Base-by-base conservation (phyloP, 1,140 invertebrate genomes). In the Charaxes varanes region DNA sequence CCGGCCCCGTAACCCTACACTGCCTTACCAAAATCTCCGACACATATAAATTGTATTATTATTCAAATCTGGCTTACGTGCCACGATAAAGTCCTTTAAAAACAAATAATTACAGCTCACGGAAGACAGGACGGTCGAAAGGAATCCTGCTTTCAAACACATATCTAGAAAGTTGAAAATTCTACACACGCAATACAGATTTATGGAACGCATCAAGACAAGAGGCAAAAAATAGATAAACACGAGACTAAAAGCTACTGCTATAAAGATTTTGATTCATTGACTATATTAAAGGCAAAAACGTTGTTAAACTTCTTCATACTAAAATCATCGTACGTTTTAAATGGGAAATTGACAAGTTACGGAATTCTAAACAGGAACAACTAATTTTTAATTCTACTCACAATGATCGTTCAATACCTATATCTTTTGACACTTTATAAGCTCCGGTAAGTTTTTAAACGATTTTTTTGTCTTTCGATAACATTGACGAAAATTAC, bases 41-140 rank as follows among this genome's bases (percentile, higher is more conserved):
- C 73, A 78, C 78, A 82, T 82, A 82, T 78, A 82, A 82, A 82
- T 82, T 66, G 78, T 72, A 69, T 79, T 76, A 79, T 82, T 82
- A 82, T 82, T 82, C 73, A 82, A 82, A 82, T 79, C 67, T 52
- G 62, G 67, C 69, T 69, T 73, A 73, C 71, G 65, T 78, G 73
- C 69, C 44, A 57, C 61, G 78, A 78, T 78, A 79, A 77, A 69
- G 53, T 59, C 59, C 62, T 62, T 72, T 61, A 61, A 74, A 77
- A 81, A 79, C 72, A 78, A 78, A 81, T 74, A 80, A 64, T 57
- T 57, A 54, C 58, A 10, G 26, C 12, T 48, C 61, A 55, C 62
- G 64, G 51, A 32, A 22, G 26, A 17, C 37, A 22, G 34, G 51
- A 35, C 28, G n/a, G n/a, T 3, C 47, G 52, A 43, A 35, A 34